phyloP scores from a whole-genome alignment of 64 coral and sea anemone genomes.

The Acropora yongei region DNA sequence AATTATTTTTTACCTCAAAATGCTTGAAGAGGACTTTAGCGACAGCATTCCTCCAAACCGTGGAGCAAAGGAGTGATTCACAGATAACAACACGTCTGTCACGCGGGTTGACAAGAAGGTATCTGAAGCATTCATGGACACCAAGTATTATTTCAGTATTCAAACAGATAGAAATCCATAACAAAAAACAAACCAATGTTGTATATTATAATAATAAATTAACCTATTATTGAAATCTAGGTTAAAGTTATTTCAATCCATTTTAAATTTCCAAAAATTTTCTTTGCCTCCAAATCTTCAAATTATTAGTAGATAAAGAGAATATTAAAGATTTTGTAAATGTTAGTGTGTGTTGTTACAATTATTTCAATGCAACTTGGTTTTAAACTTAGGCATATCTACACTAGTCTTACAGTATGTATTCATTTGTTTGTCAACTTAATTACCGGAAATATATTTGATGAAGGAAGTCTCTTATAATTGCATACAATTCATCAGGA shows the following conservation, averaged over 20 bases:
- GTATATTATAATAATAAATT: background rate
- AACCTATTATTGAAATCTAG: too few relatives aligned
- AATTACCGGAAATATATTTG: conserved; percentile 86
- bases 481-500: conserved; percentile 88
- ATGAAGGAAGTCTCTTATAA: conserved; percentile 86
- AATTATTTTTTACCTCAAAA: conserved; percentile 86
- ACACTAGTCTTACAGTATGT: too few relatives aligned
- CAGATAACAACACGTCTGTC: conserved; percentile 93
- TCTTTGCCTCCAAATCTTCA: too few relatives aligned
- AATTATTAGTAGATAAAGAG: too few relatives aligned
- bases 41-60: conserved; percentile 83
- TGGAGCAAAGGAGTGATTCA: conserved; percentile 92
- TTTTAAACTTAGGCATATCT: too few relatives aligned
- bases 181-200: background rate
- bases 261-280: too few relatives aligned
- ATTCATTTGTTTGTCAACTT: too few relatives aligned
- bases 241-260: too few relatives aligned
- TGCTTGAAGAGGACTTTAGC: conserved; percentile 98
- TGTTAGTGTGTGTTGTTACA: too few relatives aligned
- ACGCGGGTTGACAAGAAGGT: conserved; percentile 96
- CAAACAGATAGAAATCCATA: background rate
- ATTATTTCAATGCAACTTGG: too few relatives aligned
- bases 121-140: conserved; percentile 39
- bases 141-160: background rate
- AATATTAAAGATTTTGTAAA: too few relatives aligned